A percentile compares a stretch with the other conserved stretches of the same genome.
phyloP scores from a whole-genome alignment of 2,113 vertebrate species.

The Anolis sagrei region DNA sequence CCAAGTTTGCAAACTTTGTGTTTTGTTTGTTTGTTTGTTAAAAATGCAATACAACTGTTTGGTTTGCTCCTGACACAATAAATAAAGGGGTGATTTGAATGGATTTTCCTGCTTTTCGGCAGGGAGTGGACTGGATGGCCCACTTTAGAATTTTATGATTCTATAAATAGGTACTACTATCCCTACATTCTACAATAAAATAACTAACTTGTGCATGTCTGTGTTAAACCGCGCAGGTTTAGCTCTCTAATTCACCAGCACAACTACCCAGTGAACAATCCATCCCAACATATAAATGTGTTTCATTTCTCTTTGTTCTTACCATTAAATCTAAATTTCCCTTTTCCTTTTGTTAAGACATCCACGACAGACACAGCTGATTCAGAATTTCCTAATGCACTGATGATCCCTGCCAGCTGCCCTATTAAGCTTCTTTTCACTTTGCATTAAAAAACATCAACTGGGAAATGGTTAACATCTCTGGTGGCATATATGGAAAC shows the following conservation, averaged over 20 bases:
- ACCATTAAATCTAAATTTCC: neutral
- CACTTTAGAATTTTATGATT: too few relatives aligned
- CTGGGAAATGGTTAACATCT: constrained; percentile 18
- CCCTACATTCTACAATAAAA: constrained; percentile 12
- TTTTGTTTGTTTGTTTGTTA: too few relatives aligned
- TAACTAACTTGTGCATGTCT: constrained; percentile 46
- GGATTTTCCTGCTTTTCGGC: too few relatives aligned
- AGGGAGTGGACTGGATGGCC: too few relatives aligned
- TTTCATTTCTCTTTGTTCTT: constrained; percentile 28
- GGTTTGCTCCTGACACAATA: too few relatives aligned
- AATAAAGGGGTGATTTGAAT: too few relatives aligned
- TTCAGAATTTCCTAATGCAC: constrained; percentile 2
- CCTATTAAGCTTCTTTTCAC: constrained; percentile 35
- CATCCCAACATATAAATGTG: constrained; percentile 28
- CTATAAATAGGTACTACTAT: too few relatives aligned
- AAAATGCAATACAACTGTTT: too few relatives aligned
- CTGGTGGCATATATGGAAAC: constrained; percentile 9
- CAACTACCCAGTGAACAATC: neutral
- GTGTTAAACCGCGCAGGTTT: constrained; percentile 37
- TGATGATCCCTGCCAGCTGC: neutral
- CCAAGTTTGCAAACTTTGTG: too few relatives aligned
- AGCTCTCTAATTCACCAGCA: constrained; percentile 1
- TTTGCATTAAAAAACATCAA: constrained; percentile 30
- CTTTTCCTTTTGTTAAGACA: constrained; percentile 5
- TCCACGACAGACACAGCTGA: constrained; percentile 6